Percentiles rank a stretch among this genome's conserved stretches.
phyloP scores from a whole-genome alignment of 2,113 vertebrate species.

The Ivindomyrus marchei region DNA sequence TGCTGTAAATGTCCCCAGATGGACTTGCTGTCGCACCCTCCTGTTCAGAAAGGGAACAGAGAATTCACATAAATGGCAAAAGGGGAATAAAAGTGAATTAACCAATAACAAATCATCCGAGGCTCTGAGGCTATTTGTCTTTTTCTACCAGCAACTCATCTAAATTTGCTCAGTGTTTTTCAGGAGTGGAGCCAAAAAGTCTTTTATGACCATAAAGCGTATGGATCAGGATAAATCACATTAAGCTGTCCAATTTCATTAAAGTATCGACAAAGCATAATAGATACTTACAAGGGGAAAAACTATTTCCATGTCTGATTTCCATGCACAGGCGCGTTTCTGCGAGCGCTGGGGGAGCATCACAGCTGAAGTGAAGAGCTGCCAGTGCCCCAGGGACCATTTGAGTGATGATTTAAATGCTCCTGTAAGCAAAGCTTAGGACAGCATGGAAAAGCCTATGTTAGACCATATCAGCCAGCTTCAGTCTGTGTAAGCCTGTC shows the following conservation, averaged over 20 bases:
- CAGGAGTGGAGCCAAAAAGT: constrained; percentile 88
- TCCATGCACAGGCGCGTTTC: constrained; percentile 76
- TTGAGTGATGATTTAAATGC: constrained; percentile 83
- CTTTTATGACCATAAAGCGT: constrained; percentile 98
- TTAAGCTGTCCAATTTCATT: constrained; percentile 98
- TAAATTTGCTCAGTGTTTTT: constrained; percentile 90
- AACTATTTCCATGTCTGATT: constrained; percentile 83
- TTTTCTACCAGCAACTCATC: constrained; percentile 60
- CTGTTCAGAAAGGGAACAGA: constrained; percentile 34
- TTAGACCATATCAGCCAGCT: not conserved
- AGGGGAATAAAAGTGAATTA: constrained; percentile 63
- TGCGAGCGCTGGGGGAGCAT: constrained; percentile 63
- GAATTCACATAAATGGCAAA: constrained; percentile 56
- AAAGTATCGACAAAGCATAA: constrained; percentile 98
- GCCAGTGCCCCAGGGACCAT: constrained; percentile 73
- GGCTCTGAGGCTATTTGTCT: constrained; percentile 44
- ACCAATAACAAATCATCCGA: constrained; percentile 60
- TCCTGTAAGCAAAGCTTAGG: constrained; percentile 6
- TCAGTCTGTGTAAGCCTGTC: not conserved
- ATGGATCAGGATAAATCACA: constrained; percentile 96
- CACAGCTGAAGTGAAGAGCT: constrained; percentile 64
- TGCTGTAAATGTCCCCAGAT: constrained; percentile 59
- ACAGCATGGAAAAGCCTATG: not conserved
- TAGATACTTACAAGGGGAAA: constrained; percentile 82
- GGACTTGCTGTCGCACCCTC: constrained; percentile 46